Base-by-base conservation (phyloP, 2,797 vertebrate genomes). In the Orientallactaga sibirica region DNA sequence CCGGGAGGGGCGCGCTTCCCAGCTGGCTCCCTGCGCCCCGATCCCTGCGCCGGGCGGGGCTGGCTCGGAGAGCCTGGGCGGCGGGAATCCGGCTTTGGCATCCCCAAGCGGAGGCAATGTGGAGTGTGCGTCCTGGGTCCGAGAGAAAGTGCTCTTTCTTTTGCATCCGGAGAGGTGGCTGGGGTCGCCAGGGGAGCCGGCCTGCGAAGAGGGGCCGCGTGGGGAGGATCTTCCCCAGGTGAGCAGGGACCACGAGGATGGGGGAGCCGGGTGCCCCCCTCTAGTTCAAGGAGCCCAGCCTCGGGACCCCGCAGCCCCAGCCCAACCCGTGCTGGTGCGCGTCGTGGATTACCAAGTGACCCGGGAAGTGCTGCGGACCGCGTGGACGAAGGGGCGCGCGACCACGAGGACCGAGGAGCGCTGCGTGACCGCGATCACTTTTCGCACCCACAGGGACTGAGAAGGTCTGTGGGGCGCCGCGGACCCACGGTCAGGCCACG, bases 141-240 rank as follows among this genome's bases (percentile, higher is more conserved):
- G 86, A 77, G 97, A 97, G 3, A 97, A 97, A 76, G 97, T 97
- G 84, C 96, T 97, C 3, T 97, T 97, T 20, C 97, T 97, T 18
- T 70, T 97, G 58, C 91, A 96, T 33, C 96, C 97, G 0, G 93
- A 96, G 66, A 93, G 97, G 75, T 93, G 96, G 76, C 0, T 90
- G 77, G 95, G 95, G 81, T 29, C 92, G 0, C 58, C 0, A 0
- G 37, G 11, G 12, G 77, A 33, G 61, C 5, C 27, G 14, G 43
- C n/a, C 0, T 14, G 10, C 37, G 76, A 33, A 18, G 79, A 77
- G 22, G 78, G 4, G 78, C 58, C 24, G 1, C 29, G 27, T 0
- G 83, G 11, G 20, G 85, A 77, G 24, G 79, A 58, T 24, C 19
- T 67, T 15, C 24, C 41, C 24, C 74, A 0, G 19, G 15, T 1